Evolutionary conservation across 2,113 vertebrate species (phyloP).

Genomic region (Maylandia zebra): DNA sequence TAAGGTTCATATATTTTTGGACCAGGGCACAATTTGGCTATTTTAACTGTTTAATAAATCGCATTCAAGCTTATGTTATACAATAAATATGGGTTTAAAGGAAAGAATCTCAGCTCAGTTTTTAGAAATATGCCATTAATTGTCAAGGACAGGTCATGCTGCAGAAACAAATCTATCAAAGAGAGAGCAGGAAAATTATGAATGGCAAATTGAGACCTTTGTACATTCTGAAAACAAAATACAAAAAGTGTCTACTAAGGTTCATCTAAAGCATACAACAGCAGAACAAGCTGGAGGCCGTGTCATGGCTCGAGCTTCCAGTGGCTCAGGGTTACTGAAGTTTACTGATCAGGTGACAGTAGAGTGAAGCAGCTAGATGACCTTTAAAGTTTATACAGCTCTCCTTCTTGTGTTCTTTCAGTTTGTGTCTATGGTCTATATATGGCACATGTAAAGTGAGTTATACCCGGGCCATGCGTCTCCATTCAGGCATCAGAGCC

Average conservation of each 20-base stretch:
- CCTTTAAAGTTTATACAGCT: neutral
- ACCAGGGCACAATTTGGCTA: neutral
- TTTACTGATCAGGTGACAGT: neutral
- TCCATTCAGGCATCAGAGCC: constrained; percentile 93
- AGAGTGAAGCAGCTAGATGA: neutral
- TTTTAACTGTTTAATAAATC: neutral
- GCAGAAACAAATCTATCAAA: neutral
- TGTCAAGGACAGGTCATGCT: neutral
- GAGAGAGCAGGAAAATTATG: neutral
- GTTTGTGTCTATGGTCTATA: neutral
- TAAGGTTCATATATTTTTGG: neutral
- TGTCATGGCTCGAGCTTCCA: neutral
- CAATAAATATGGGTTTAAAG: neutral
- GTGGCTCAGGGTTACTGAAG: neutral
- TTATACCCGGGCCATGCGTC: constrained; percentile 90
- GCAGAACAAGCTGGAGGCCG: neutral
- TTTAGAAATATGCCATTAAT: neutral
- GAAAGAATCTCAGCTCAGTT: neutral
- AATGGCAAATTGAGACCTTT: neutral
- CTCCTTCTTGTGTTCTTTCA: neutral
- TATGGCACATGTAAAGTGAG: neutral
- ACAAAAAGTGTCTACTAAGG: neutral
- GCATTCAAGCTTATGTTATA: neutral
- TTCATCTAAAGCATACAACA: neutral
- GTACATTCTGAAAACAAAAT: neutral